Evolutionary conservation across 2,888 invertebrate genomes (phyloP).

Genomic region (Embidobia sp.): DNA sequence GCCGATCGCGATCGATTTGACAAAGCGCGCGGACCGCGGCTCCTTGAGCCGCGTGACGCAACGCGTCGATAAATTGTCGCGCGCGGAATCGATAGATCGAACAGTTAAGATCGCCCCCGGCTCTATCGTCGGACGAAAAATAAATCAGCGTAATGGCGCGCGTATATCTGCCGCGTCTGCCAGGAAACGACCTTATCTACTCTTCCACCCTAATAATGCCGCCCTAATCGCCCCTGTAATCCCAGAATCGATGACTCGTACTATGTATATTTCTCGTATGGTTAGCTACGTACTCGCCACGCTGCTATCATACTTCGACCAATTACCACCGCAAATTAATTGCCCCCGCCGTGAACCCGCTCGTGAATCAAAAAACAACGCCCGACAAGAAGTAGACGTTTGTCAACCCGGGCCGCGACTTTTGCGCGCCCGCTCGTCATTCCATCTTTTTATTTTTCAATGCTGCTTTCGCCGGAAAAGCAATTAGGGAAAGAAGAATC

Average conservation of each 20-base stretch:
- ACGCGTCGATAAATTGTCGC: slow-evolving; percentile 60
- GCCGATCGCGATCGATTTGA: slow-evolving; percentile 19
- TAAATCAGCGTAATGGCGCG: slow-evolving; percentile 69
- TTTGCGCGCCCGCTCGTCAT: neutral
- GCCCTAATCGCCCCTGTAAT: slow-evolving; percentile 70
- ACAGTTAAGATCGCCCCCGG: slow-evolving; percentile 65
- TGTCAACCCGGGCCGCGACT: slow-evolving; percentile 4
- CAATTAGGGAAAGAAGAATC: too few relatives aligned
- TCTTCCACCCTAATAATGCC: slow-evolving; percentile 72
- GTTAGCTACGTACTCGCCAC: slow-evolving; percentile 61
- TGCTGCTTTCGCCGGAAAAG: too few relatives aligned
- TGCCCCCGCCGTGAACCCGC: slow-evolving; percentile 46
- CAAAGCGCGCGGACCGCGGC: slow-evolving; percentile 4
- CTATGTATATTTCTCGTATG: slow-evolving; percentile 68
- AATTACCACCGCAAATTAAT: slow-evolving; percentile 66
- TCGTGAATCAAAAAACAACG: slow-evolving; percentile 56
- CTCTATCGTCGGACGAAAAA: slow-evolving; percentile 67
- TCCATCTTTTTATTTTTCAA: too few relatives aligned
- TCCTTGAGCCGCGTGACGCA: slow-evolving; percentile 22
- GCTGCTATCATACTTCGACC: slow-evolving; percentile 61
- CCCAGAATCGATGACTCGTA: slow-evolving; percentile 70
- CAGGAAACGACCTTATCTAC: slow-evolving; percentile 71
- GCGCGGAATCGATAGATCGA: slow-evolving; percentile 66
- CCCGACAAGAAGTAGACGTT: slow-evolving; percentile 20
- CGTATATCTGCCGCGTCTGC: slow-evolving; percentile 66